Conservation (phyloP, 92 coral and sea anemone genomes). For the Epizoanthus fatuus region DNA sequence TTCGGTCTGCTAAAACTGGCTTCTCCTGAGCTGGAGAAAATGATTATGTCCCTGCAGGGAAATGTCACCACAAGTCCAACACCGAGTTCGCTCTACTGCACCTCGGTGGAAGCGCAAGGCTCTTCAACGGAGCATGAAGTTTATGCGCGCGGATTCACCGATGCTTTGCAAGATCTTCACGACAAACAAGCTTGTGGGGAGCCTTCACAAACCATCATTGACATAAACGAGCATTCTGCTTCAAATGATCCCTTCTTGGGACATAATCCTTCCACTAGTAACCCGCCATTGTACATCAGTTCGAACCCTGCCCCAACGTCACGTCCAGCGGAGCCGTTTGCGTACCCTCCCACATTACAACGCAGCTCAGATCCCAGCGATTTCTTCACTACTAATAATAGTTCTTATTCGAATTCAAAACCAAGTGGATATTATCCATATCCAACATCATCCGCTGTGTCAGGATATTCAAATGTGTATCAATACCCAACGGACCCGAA, state of each 20-base stretch:
- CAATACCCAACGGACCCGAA: constrained; percentile 83
- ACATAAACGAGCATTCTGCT: constrained; percentile 83
- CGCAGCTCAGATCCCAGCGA: constrained; percentile 81
- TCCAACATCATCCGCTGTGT: constrained; percentile 54
- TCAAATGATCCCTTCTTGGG: constrained; percentile 92
- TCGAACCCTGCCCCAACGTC: constrained; percentile 75
- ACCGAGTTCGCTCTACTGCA: constrained; percentile 80
- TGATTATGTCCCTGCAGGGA: constrained; percentile 98
- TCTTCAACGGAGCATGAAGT: constrained; percentile 73
- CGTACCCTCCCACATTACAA: constrained; percentile 58
- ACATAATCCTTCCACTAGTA: constrained; percentile 69
- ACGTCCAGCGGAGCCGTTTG: constrained; percentile 75
- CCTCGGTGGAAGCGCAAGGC: constrained; percentile 72
- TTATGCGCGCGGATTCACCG: constrained; percentile 95
- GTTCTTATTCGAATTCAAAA: constrained; percentile 69
- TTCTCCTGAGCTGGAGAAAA: constrained; percentile 98
- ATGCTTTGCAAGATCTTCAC: constrained; percentile 97
- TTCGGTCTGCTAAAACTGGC: constrained; percentile 98
- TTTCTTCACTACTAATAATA: constrained; percentile 73
- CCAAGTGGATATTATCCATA: constrained; percentile 83
- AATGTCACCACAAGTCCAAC: constrained; percentile 87
- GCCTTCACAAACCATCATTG: constrained; percentile 72
- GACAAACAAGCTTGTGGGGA: constrained; percentile 88
- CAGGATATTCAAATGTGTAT: constrained; percentile 76
- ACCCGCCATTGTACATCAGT: constrained; percentile 60